Percentiles rank a stretch among this genome's conserved stretches.
Evolutionary conservation across 1,140 invertebrate species (phyloP).

Genomic region (Drosophila sp.): DNA sequence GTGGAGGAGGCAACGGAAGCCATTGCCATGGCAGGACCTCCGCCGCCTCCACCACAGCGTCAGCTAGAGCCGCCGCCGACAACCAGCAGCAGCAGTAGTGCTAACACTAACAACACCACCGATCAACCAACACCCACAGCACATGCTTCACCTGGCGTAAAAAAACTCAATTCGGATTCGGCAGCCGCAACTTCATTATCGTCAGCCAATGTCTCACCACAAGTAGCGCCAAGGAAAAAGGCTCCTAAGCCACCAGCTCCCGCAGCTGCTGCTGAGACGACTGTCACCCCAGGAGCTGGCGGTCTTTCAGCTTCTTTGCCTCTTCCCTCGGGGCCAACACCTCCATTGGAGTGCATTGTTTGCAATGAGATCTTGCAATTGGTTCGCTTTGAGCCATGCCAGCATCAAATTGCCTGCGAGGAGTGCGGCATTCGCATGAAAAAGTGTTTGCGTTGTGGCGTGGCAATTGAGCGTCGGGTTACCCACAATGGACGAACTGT

Average conservation of each 20-base stretch:
- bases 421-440: conserved; percentile 92
- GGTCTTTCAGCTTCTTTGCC: conserved; percentile 28
- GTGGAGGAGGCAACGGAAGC: conserved; percentile 21
- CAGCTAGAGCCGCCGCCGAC: conserved; percentile 33
- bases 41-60: conserved; percentile 37
- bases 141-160: conserved; percentile 58
- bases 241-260: conserved; percentile 69
- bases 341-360: conserved; percentile 88
- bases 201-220: conserved; percentile 49
- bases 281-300: conserved; percentile 36
- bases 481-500: conserved; percentile 59
- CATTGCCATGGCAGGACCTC: conserved; percentile 35
- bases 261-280: conserved; percentile 21
- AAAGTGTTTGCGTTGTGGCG: conserved; percentile 90
- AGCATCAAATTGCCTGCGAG: conserved; percentile 89
- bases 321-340: conserved; percentile 26
- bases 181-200: conserved; percentile 21
- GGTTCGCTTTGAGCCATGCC: conserved; percentile 87
- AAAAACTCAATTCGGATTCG: conserved; percentile 72
- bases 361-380: conserved; percentile 89
- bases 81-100: conserved; percentile 31
- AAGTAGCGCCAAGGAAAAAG: conserved; percentile 76
- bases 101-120: conserved; percentile 9
- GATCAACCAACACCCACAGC: conserved; percentile 32
- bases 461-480: conserved; percentile 85